A percentile compares a stretch with the other conserved stretches of the same genome.
These are phyloP conservation scores for Ceyx margarethae DNA, from an alignment of 2,113 vertebrate genomes.

Conservation along the genomic window DNA sequence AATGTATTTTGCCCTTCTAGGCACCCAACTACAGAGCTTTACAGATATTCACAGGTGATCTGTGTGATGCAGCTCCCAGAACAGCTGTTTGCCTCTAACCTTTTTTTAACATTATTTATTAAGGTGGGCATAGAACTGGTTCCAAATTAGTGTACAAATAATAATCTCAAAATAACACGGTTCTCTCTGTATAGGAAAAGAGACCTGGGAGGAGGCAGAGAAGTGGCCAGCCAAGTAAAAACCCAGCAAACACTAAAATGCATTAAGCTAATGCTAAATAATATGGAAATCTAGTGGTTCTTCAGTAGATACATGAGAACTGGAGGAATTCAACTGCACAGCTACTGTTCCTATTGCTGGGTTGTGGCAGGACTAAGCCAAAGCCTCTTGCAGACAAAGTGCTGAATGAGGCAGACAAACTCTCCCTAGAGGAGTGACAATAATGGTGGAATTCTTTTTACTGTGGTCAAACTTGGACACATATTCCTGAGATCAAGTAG, in stretches of 20 bases:
- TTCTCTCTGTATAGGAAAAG: not conserved
- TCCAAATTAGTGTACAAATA: not conserved
- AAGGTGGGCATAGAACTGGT: not conserved
- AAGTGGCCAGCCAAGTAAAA: not conserved
- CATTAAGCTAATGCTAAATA: not conserved
- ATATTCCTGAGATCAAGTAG: not conserved
- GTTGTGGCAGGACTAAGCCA: not conserved
- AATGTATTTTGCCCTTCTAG: not conserved
- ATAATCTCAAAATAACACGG: not conserved
- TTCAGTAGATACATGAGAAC: not conserved
- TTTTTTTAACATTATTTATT: not conserved
- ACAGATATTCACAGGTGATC: not conserved
- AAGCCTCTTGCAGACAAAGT: not conserved
- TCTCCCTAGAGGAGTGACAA: not conserved
- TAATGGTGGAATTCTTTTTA: not conserved
- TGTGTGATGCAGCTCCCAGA: not conserved
- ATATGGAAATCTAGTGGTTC: not conserved
- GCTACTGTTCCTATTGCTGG: not conserved
- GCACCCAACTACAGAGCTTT: not conserved
- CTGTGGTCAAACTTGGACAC: not conserved
- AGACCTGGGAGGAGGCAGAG: not conserved
- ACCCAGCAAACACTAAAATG: not conserved
- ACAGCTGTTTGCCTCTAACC: not conserved
- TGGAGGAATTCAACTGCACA: not conserved
- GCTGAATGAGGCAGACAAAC: not conserved